Evolutionary conservation across 2,797 vertebrate genomes (phyloP), one percentile per base, ranked within the genome.

Genomic region (Coregonus suidteri): DNA sequence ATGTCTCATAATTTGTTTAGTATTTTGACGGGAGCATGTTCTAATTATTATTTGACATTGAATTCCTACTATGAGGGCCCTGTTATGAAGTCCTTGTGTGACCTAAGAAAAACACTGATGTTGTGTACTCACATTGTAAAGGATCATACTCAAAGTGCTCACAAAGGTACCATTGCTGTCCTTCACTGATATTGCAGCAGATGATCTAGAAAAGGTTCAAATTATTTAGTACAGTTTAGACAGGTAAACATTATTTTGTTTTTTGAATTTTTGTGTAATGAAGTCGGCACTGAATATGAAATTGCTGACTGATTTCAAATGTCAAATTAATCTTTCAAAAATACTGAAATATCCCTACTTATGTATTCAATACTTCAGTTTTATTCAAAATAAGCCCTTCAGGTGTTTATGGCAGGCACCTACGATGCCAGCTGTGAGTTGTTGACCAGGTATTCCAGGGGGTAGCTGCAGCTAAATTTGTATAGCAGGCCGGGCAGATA

Each of bases 381-480:
- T 71, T 51, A 53, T 35, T 30, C 47, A 35, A 20, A 73, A 73
- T 75, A 71, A 74, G 47, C 15, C 74, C 9, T 81, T 77, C 79
- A 80, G 66, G 72, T 78, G 73, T 64, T 2, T 47, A 76, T 69
- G 71, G 68, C 51, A 14, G 62, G 20, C 79, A 96, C 97, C 96
- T 93, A 99, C 97, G 97, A 98, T 79, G 98, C 97, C 67, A 99
- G 95, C 85, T 99, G 98, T 6, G 97, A 98, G 81, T 98, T 99
- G 93, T 99, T 99, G 88, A 99, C 97, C 94, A 99, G 91, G 85
- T 99, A 99, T 90, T 99, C 97, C 91, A 99, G 90, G 2, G 98
- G 97, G 83, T 99, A 99, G 89, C 96, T 98, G 90, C 98, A 99
- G 92, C 98, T 99, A 94, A 98, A 99, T 92, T 98, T 98, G 86